Evolutionary conservation across 2,113 vertebrate species (phyloP).

Genomic region (Cephalopterus ornatus): DNA sequence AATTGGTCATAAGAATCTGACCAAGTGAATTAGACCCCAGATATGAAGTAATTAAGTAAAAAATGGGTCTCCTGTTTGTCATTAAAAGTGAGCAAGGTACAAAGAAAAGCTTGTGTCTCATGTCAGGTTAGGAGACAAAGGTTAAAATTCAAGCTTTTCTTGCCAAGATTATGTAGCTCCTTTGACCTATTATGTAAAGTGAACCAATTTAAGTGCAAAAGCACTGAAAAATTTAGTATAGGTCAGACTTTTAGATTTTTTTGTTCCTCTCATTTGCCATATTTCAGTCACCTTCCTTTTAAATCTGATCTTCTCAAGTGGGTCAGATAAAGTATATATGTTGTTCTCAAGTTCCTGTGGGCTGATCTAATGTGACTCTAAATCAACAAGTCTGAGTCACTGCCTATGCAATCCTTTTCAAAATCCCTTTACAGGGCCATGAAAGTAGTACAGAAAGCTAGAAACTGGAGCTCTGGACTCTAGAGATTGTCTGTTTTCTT

Average conservation of each 20-base stretch:
- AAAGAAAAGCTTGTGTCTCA: background rate
- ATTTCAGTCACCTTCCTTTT: slow-evolving; percentile 30
- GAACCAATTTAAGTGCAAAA: background rate
- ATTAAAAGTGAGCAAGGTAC: background rate
- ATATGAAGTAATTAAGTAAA: slow-evolving; percentile 38
- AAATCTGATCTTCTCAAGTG: background rate
- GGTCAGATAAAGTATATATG: background rate
- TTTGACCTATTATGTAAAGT: slow-evolving; percentile 28
- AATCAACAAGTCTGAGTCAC: slow-evolving; percentile 50
- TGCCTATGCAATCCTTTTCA: background rate
- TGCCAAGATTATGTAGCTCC: background rate
- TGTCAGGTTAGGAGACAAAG: background rate
- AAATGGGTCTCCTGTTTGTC: slow-evolving; percentile 7
- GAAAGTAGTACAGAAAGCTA: background rate
- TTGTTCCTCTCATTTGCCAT: background rate
- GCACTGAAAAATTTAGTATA: background rate
- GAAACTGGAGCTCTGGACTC: background rate
- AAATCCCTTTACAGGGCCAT: background rate
- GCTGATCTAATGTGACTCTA: slow-evolving; percentile 5
- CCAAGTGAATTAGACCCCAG: slow-evolving; percentile 20
- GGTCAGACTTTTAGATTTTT: background rate
- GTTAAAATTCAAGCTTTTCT: background rate
- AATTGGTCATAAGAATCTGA: slow-evolving; percentile 50
- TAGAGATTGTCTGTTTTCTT: background rate
- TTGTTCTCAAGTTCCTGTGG: background rate